phyloP scores from a whole-genome alignment of 2,113 vertebrate species.

The Bos taurus region ARS-UCD2.0 NC_037330.1:66343001-66343500 shows the following conservation, averaged over 20 bases:
- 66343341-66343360: neutral
- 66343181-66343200: neutral
- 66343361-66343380: neutral
- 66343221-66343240: neutral
- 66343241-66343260: neutral
- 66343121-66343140: neutral
- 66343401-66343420: neutral
- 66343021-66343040: too few species aligned
- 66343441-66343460: neutral
- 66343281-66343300: neutral
- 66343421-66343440: neutral
- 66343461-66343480: neutral
- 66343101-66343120: neutral
- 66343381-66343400: neutral
- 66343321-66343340: neutral
- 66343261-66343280: neutral
- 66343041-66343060: too few species aligned
- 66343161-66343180: neutral
- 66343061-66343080: neutral
- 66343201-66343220: neutral
- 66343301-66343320: neutral
- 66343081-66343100: neutral
- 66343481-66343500: neutral
- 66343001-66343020: too few species aligned
- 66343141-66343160: neutral